Evolutionary conservation across 2,113 vertebrate genomes (phyloP), one percentile per base, ranked within the genome.

Genomic region (Macheiramphus alcinus): DNA sequence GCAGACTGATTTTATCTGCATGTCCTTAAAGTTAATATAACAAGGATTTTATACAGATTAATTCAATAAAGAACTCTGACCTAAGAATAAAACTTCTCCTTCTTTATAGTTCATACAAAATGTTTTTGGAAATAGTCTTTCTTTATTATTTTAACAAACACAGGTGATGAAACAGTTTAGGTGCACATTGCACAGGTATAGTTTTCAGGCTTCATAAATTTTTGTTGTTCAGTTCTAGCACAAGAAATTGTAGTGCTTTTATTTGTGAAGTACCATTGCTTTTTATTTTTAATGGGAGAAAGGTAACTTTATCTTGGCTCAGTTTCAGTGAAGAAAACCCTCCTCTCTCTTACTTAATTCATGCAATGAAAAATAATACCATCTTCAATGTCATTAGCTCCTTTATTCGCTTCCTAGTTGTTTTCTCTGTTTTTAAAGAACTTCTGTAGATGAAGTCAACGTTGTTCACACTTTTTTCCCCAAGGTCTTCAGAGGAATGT

Each of bases 191-290:
- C 55, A 13, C n/a, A 52, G 32, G 18, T 20, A 18, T 48, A 18
- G 8, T 88, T 91, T 94, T 86, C 76, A 94, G 42, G 59, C 82
- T 84, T 80, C 80, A 27, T 88, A 91, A 83, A 63, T 80, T 93
- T 83, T 93, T 90, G 86, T 74, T 91, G 62, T 72, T 86, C 71
- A 52, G 13, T 10, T 82, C 47, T 65, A 75, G 16, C 9, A 7
- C 40, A 90, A 63, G 81, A 68, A 86, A 55, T 48, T 73, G 50
- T 38, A 59, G 20, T 67, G 52, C 43, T 91, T 94, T 84, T 75
- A 55, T 80, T 96, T 36, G 18, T 80, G 40, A 80, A 80, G 31
- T 76, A n/a, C 10, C 23, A 25, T 16, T 47, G 31, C 12, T 68
- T 72, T 89, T 70, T 80, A 29, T 84, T 86, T 79, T 90, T 65